Base-by-base conservation (phyloP, 2,888 invertebrate genomes). In the Lasioglossum figueresi region DNA sequence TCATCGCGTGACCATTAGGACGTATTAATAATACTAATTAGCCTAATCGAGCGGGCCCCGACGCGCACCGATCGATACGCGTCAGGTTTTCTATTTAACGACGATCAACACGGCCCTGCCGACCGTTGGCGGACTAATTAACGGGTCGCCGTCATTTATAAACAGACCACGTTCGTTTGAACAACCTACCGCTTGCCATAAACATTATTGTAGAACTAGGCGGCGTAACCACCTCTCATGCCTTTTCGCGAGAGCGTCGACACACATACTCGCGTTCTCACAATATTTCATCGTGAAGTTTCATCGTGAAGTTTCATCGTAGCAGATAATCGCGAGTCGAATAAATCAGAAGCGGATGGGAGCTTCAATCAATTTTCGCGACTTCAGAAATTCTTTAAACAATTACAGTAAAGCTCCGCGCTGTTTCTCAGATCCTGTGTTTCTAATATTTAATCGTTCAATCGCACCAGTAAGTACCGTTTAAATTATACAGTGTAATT, bases 1-100 rank as follows among this genome's bases (percentile, higher is more conserved):
- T 83, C 72, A 31, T 85, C 77, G 63, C 72, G 16, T 45, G 86
- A 37, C 63, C 74, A 19, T 79, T 76, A 81, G 68, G 27, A 72
- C 45, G 45, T 86, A 72, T 78, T 79, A 80, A 79, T 75, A 79
- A 68, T 66, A 14, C 86, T 87, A 87, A 87, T 87, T 83, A 81
- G 23, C 27, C 80, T 86, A 87, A 86, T 86, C 76, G 83, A 80
- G 70, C 63, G 48, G 40, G 43, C 4, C 76, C 4, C 27, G 63
- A 16, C 63, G 2, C 34, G 66, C n/a, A 52, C 23, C 52, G 83
- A 80, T 87, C 87, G 83, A 87, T 87, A 77, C 66, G 23, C 76
- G 31, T 34, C 79, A 56, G 71, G 80, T 87, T 86, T 86, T 83
- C 76, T 79, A 71, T 74, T 81, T 83, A 83, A 76, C 86, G 63